phyloP scores from a whole-genome alignment of 1,140 invertebrate species.

The Meloidogyne floridensis region DNA sequence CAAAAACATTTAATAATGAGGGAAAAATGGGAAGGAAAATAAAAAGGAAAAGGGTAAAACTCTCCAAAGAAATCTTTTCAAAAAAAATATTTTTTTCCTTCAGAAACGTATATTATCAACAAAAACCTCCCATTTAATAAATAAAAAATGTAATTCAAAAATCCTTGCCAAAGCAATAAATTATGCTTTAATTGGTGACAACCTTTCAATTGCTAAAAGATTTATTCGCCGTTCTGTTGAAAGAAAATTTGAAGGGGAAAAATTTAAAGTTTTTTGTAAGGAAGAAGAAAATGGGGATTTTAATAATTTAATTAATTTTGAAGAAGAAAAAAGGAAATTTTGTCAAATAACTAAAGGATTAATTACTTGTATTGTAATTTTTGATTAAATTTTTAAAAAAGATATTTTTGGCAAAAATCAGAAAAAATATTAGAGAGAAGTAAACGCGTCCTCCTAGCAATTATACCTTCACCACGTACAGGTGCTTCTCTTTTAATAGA shows the following conservation, averaged over 20 bases:
- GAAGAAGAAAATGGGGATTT: background rate
- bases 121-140: background rate
- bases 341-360: background rate
- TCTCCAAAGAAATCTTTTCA: too few species aligned
- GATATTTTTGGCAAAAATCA: too few species aligned
- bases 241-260: background rate
- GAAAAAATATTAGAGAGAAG: too few species aligned
- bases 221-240: background rate
- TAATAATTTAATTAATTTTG: background rate
- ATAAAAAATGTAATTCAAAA: background rate
- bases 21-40: background rate
- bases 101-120: too few species aligned
- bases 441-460: too few species aligned
- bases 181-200: background rate
- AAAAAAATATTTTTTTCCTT: too few species aligned
- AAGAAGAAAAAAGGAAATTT: background rate
- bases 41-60: background rate
- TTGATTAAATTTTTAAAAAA: background rate
- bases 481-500: too few species aligned
- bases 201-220: background rate
- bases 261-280: background rate
- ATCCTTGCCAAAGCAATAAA: background rate
- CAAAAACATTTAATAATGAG: conserved; percentile 7
- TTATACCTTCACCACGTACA: too few species aligned
- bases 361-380: conserved; percentile 7